Percentiles rank a stretch among this genome's conserved stretches.
Conservation (phyloP, 2,888 invertebrate species). For the Disparrhopalites patrizii region DNA sequence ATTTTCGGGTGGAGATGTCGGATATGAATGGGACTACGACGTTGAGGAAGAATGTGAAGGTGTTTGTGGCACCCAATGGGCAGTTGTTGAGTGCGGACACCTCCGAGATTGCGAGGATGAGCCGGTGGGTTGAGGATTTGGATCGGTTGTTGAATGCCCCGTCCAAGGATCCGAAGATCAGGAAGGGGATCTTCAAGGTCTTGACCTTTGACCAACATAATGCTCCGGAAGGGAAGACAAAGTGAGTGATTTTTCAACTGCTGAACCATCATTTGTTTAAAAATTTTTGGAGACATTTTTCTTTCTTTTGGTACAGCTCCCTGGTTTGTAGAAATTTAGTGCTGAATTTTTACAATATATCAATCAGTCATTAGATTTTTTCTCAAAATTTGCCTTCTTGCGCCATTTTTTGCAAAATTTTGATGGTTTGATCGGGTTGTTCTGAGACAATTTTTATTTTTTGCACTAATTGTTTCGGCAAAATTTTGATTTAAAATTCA, state of each 20-base stretch:
- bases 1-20: conserved; percentile 42
- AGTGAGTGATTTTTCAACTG: conserved; percentile 33
- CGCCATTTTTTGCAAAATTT: too few species aligned
- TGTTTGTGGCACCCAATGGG: conserved; percentile 45
- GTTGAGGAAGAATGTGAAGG: conserved; percentile 41
- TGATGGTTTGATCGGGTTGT: too few species aligned
- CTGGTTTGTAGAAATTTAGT: neutral
- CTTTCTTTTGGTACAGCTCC: neutral
- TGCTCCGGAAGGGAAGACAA: conserved; percentile 45
- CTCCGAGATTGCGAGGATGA: conserved; percentile 39
- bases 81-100: conserved; percentile 43
- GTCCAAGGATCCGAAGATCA: conserved; percentile 29
- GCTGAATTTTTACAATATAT: too few species aligned
- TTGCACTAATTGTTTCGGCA: too few species aligned
- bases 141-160: conserved; percentile 39
- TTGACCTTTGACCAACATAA: conserved; percentile 46
- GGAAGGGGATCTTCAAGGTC: conserved; percentile 40
- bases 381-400: too few species aligned
- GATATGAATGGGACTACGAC: conserved; percentile 16
- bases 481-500: too few species aligned
- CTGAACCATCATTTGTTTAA: too few species aligned
- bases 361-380: too few species aligned
- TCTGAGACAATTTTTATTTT: too few species aligned
- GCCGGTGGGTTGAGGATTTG: conserved; percentile 44
- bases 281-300: too few species aligned